Percentiles rank a stretch among this genome's conserved stretches.
phyloP scores from a whole-genome alignment of 2,888 invertebrate genomes.

The Andrena flavipes region DNA sequence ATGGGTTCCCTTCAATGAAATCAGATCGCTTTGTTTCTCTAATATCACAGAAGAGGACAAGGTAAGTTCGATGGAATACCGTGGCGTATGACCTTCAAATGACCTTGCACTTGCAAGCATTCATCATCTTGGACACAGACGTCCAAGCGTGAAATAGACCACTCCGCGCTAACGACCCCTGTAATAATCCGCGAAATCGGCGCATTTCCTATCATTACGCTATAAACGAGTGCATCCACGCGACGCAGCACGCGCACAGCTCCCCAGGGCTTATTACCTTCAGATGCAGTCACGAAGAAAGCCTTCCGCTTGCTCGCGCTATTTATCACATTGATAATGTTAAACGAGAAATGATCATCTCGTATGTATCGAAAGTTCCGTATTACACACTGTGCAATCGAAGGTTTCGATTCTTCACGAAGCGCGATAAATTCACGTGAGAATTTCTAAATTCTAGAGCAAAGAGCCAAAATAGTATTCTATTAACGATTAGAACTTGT shows the following conservation, averaged over 20 bases:
- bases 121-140: constrained; percentile 72
- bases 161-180: constrained; percentile 69
- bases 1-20: too few species aligned
- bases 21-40: too few species aligned
- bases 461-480: too few species aligned
- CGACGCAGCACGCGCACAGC: constrained; percentile 36
- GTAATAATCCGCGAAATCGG: constrained; percentile 72
- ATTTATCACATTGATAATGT: constrained; percentile 23
- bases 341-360: constrained; percentile 24
- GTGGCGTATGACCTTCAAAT: not conserved
- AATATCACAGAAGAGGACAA: not conserved
- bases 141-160: constrained; percentile 72
- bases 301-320: constrained; percentile 16
- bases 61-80: not conserved
- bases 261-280: constrained; percentile 46
- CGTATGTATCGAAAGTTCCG: not conserved
- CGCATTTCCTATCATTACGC: constrained; percentile 70
- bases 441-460: not conserved
- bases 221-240: constrained; percentile 10
- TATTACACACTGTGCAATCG: not conserved
- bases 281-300: constrained; percentile 27
- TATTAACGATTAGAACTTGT: too few species aligned
- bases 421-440: not conserved
- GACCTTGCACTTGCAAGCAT: not conserved
- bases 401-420: not conserved